phyloP scores from a whole-genome alignment of 2,113 vertebrate species.

The Amphiprion ocellaris region DNA sequence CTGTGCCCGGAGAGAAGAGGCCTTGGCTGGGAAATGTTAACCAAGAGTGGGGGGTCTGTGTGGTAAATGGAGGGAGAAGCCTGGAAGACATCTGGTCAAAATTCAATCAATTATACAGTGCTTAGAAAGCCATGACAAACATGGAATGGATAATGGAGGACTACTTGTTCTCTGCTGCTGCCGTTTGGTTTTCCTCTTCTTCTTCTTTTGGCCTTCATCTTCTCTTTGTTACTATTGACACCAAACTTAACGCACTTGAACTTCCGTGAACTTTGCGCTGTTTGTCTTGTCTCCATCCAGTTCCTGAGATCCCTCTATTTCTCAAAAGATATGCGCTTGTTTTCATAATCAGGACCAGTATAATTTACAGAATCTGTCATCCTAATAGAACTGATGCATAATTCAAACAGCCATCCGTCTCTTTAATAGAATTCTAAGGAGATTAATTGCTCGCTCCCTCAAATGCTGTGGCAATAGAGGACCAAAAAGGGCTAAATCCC shows the following conservation, averaged over 20 bases:
- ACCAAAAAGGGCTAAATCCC: conserved; percentile 81
- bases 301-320: conserved; percentile 2
- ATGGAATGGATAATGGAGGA: conserved; percentile 23
- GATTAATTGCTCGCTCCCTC: conserved; percentile 76
- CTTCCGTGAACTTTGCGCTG: conserved; percentile 17
- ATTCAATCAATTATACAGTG: conserved; percentile 65
- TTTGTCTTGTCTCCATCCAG: conserved; percentile 19
- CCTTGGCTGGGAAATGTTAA: conserved; percentile 42
- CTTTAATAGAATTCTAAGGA: conserved; percentile 88
- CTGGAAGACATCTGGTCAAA: conserved; percentile 72
- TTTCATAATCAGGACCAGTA: conserved; percentile 58
- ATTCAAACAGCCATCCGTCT: conserved; percentile 72
- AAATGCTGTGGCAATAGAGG: conserved; percentile 73
- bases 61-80: conserved; percentile 39
- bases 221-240: not conserved
- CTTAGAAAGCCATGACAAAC: conserved; percentile 59
- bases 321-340: conserved; percentile 34
- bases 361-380: conserved; percentile 70
- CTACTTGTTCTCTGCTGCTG: conserved; percentile 14
- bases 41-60: conserved; percentile 51
- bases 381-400: conserved; percentile 75
- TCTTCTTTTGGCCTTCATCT: not conserved
- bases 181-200: not conserved
- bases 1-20: conserved; percentile 50
- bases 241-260: not conserved